Percentiles rank a stretch among this genome's conserved stretches.
Evolutionary conservation across 2,797 vertebrate genomes (phyloP).

Genomic region (Micrastur ruficollis): DNA sequence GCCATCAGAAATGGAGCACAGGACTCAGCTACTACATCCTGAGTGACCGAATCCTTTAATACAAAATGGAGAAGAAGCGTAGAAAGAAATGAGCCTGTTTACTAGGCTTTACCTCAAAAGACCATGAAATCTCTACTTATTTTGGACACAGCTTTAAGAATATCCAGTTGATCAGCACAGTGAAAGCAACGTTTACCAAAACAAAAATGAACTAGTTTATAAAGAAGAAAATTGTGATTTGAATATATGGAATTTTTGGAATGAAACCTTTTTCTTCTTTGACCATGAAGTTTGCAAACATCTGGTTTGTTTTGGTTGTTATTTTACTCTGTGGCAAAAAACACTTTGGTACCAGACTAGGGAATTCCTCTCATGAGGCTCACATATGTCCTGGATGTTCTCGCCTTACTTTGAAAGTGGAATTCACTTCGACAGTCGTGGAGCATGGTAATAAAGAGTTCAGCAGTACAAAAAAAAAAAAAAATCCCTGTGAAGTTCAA

Average conservation of each 20-base stretch:
- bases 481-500: not conserved
- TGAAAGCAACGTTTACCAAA: conserved; percentile 58
- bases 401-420: conserved; percentile 86
- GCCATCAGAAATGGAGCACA: conserved; percentile 76
- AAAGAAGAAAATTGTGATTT: conserved; percentile 66
- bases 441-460: conserved; percentile 84
- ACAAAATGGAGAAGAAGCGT: conserved; percentile 97
- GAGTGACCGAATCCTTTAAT: conserved; percentile 78
- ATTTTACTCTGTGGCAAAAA: conserved; percentile 82
- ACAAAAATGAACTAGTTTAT: conserved; percentile 68
- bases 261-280: conserved; percentile 61
- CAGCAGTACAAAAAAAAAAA: not conserved
- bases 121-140: conserved; percentile 79
- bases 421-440: conserved; percentile 91
- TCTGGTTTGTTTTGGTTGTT: conserved; percentile 82
- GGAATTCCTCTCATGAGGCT: conserved; percentile 72
- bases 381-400: conserved; percentile 84
- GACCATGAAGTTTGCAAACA: conserved; percentile 82
- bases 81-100: conserved; percentile 94
- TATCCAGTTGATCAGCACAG: conserved; percentile 37
- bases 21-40: conserved; percentile 71
- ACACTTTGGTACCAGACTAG: conserved; percentile 80
- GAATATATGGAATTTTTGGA: conserved; percentile 69
- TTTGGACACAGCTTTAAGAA: conserved; percentile 68
- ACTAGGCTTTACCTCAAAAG: conserved; percentile 75